Evolutionary conservation across 1,140 invertebrate genomes (phyloP), one percentile per base, ranked within the genome.

Genomic region (Euwallacea similis): DNA sequence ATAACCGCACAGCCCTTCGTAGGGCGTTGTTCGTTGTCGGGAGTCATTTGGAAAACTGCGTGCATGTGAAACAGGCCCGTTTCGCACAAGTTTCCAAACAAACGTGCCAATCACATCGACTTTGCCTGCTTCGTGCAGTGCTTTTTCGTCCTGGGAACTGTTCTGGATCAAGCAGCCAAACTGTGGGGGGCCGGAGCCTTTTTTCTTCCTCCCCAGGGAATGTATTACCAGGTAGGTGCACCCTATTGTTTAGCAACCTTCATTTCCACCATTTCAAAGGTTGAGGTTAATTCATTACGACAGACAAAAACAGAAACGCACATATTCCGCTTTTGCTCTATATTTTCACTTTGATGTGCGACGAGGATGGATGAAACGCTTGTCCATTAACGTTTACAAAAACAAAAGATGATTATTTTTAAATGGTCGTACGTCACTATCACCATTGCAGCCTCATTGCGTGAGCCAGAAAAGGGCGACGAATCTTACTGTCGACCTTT

Each of bases 151-250:
- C 74, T 76, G 77, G 72, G 66, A 75, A 72, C 68, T 71, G 77
- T 79, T 77, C 71, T 71, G 50, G 87, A 87, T 90, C 15, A 89
- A 90, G 89, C 91, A 88, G 88, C 89, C 92, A 94, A 93, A 88
- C 92, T 94, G 92, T 94, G 92, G 92, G 91, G 92, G 86, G 91
- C 92, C 87, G 92, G 92, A 86, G 91, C 91, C 85, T 94, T 92
- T 87, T 93, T 93, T 86, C 90, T 94, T 89, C 91, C 92, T 89
- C 90, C 91, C 84, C 92, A 93, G 89, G 92, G 92, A 88, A 92
- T 94, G 89, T 94, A 93, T 86, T 94, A 93, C 88, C 92, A 91
- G 88, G 92, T 94, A 88, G 93, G 91, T 91, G 10, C 43, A 33
- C 21, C 13, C 6, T 50, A 50, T 50, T 50, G 47, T 58, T 58